Evolutionary conservation across 2,888 invertebrate species (phyloP), one percentile per base, ranked within the genome.

Genomic region (Harmothoe impar): DNA sequence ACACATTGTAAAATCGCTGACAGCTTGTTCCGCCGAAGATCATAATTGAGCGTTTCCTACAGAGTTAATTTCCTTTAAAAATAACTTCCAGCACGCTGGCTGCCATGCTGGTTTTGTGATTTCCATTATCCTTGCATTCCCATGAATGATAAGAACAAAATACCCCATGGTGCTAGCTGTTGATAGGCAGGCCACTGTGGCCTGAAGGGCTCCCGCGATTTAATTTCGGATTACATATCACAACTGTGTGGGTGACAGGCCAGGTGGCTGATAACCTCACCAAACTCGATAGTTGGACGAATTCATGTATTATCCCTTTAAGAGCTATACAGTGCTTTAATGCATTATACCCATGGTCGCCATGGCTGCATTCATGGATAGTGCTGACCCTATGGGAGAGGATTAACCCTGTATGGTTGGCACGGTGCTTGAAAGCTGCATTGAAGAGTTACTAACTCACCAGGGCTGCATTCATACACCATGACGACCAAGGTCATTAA

Each of bases 121-220:
- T 72, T 72, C 72, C 72, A 72, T 72, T 25, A 72, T 72, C 29
- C 25, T n/a, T n/a, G 62, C n/a, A n/a, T 15, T 72, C 72, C 12
- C 12, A n/a, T 25, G 29, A 72, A 23, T 15, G 72, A 72, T 72
- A n/a, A 72, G 72, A 72, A 72, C 31, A 72, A 72, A 43, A 72
- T 72, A 72, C 72, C 62, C 62, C 72, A 25, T 72, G 72, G 29
- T 72, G 72, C 72, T 72, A 72, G 72, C 29, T 72, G 72, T 72
- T 72, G 72, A 72, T 72, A 72, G 72, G 72, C 72, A 15, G 29
- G 72, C 62, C n/a, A n/a, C 20, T 62, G 62, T 5, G 72, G 62
- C 20, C 62, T 62, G 72, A 72, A n/a, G 72, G 25, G 72, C 72
- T 29, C 25, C 72, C 3, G 25, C 25, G 72, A 72, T 29, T 72